Percentiles rank a stretch among this genome's conserved stretches.
phyloP scores from a whole-genome alignment of 1,140 invertebrate species.

The Stenopsyche tienmushanensis region DNA sequence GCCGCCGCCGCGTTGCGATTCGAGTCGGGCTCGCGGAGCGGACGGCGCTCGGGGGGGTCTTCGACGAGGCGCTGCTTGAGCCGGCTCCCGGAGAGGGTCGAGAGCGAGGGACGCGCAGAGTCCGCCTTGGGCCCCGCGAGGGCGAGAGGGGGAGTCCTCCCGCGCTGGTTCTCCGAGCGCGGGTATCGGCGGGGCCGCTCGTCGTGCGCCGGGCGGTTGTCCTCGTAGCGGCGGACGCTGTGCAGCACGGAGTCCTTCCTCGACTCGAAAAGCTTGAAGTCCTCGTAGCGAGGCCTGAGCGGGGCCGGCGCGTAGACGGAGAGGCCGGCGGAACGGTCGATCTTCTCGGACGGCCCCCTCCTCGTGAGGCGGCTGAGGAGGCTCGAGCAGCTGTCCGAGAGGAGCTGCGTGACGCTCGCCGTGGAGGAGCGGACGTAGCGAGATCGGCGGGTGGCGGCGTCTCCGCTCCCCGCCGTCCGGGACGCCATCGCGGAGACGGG shows the following conservation, averaged over 20 bases:
- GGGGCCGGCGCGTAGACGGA: slow-evolving; percentile 46
- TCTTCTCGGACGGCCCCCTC: slow-evolving; percentile 68
- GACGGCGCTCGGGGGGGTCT: slow-evolving; percentile 49
- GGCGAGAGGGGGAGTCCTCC: slow-evolving; percentile 20
- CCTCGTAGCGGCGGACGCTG: slow-evolving; percentile 51
- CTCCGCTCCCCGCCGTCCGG: slow-evolving; percentile 41
- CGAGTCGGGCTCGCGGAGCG: slow-evolving; percentile 48
- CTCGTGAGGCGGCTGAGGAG: slow-evolving; percentile 76
- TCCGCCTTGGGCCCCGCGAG: slow-evolving; percentile 43
- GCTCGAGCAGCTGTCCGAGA: slow-evolving; percentile 81
- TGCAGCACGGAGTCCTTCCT: slow-evolving; percentile 48
- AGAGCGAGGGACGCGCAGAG: slow-evolving; percentile 19
- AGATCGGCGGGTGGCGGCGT: slow-evolving; percentile 55
- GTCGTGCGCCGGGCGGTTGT: slow-evolving; percentile 44
- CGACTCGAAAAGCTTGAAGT: slow-evolving; percentile 44
- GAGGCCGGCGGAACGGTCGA: slow-evolving; percentile 43
- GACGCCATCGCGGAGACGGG: slow-evolving; percentile 36
- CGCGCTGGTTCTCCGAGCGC: slow-evolving; percentile 43
- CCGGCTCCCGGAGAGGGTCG: slow-evolving; percentile 2
- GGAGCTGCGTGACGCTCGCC: slow-evolving; percentile 77
- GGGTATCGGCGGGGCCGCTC: slow-evolving; percentile 48
- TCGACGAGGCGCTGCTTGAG: slow-evolving; percentile 4
- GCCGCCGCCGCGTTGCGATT: slow-evolving; percentile 49
- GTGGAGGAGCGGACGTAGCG: slow-evolving; percentile 75
- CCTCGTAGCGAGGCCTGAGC: slow-evolving; percentile 47